These are phyloP conservation scores for Turritopsis dohrnii DNA, from an alignment of 30 jellyfish, hydroid and myxozoan species.

Conservation along the genomic window DNA sequence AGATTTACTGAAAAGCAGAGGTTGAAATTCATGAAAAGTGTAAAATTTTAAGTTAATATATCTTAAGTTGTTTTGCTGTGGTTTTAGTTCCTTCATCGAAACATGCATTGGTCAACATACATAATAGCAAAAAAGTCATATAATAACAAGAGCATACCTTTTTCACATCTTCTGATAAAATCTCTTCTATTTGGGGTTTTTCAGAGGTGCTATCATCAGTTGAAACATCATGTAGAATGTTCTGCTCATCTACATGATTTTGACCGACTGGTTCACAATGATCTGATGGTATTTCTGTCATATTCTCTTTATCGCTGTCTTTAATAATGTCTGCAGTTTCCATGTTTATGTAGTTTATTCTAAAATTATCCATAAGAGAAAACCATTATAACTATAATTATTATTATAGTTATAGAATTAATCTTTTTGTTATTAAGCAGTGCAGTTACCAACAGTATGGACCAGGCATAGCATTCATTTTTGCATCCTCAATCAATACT, in stretches of 20 bases:
- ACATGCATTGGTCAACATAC: not conserved
- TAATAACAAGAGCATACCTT: not conserved
- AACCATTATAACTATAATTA: no score
- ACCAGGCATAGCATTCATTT: no score
- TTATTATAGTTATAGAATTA: no score
- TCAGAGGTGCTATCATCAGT: not conserved
- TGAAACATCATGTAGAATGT: not conserved
- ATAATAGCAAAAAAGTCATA: not conserved
- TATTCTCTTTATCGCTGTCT: not conserved
- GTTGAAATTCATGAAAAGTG: no score
- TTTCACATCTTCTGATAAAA: conserved; percentile 49
- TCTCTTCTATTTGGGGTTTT: conserved; percentile 37
- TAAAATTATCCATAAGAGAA: no score
- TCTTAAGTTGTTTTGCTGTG: no score
- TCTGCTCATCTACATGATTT: not conserved
- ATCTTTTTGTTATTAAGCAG: no score
- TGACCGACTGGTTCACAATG: not conserved
- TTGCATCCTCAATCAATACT: no score
- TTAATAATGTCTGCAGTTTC: not conserved
- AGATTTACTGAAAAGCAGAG: no score
- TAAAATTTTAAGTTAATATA: no score
- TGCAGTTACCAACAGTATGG: no score
- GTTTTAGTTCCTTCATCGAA: not conserved
- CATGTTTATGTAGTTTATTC: no score
- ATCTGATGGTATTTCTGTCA: not conserved